Evolutionary conservation across 1,140 invertebrate species (phyloP), one percentile per base, ranked within the genome.

Genomic region (Bombus ignitus): DNA sequence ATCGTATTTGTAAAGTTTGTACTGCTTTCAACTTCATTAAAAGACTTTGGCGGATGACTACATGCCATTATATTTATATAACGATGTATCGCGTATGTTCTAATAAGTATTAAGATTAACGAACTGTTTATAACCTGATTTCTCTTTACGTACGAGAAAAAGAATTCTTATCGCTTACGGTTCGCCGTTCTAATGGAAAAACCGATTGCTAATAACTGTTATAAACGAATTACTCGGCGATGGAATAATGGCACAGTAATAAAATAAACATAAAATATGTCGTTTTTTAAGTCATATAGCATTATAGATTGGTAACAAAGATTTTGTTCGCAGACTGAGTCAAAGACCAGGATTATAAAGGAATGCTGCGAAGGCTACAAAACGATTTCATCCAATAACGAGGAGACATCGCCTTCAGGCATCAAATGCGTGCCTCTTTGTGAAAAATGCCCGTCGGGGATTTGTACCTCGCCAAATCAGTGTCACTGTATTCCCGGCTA

Each of bases 401-500:
- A 53, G 10, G 86, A 87, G 47, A 79, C 75, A 62, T 62, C 59
- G 25, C 3, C 28, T 13, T 12, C 59, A 25, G 84, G 81, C 12
- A 75, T 85, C 37, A 90, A 85, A 70, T 95, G 95, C 83, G 71
- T 90, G 25, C 92, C 94, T 10, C 32, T 90, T 44, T 95, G 94
- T 73, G 88, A 94, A 62, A 91, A 92, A 70, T 95, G 94, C 81
- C 73, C 88, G 25, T 81, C 76, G 39, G 95, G 95, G 39, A 90
- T 88, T 62, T 97, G 96, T 87, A 88, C 95, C 25, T 94, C 92
- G 0, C 96, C 96, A 3, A 94, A 96, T 85, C 89, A 88, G 59
- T 97, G 96, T 86, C 86, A 92, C 71, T 97, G 96, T 89, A 81
- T 95, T 86, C 90, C 94, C 35, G 96, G 96, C 28, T 96, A 95